phyloP scores from a whole-genome alignment of 2,888 invertebrate species.

The Elmis aenea region DNA sequence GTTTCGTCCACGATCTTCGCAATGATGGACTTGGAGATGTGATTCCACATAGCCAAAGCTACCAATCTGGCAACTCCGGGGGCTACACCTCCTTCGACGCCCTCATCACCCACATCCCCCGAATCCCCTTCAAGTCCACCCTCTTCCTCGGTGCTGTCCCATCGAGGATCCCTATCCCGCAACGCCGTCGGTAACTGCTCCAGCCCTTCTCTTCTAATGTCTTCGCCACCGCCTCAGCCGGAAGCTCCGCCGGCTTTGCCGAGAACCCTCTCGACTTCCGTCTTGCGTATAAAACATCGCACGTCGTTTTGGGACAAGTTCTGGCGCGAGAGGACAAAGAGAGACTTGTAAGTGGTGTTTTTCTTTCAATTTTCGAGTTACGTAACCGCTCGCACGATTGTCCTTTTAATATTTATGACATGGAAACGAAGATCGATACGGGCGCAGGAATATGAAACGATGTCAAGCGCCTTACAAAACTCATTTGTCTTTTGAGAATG shows the following conservation, averaged over 20 bases:
- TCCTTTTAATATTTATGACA: too few relatives aligned
- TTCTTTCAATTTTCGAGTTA: constrained; percentile 7
- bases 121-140: constrained; percentile 35
- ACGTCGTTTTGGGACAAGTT: constrained; percentile 83
- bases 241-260: constrained; percentile 47
- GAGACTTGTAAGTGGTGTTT: constrained; percentile 58
- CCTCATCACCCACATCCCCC: constrained; percentile 27
- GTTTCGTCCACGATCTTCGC: too few relatives aligned
- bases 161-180: constrained; percentile 41
- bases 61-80: constrained; percentile 38
- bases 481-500: too few relatives aligned
- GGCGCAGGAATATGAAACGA: too few relatives aligned
- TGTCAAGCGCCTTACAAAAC: too few relatives aligned
- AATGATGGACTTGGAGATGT: too few relatives aligned
- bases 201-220: constrained; percentile 55
- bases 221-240: constrained; percentile 45
- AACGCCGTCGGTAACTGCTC: constrained; percentile 48
- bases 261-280: constrained; percentile 62
- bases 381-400: too few relatives aligned
- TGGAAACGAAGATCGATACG: too few relatives aligned
- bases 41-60: too few relatives aligned
- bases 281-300: constrained; percentile 70
- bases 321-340: constrained; percentile 64
- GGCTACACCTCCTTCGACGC: constrained; percentile 15
- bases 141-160: constrained; percentile 30